Evolutionary conservation across 2,113 vertebrate genomes (phyloP).

Genomic region (Stegostoma tigrinum): DNA sequence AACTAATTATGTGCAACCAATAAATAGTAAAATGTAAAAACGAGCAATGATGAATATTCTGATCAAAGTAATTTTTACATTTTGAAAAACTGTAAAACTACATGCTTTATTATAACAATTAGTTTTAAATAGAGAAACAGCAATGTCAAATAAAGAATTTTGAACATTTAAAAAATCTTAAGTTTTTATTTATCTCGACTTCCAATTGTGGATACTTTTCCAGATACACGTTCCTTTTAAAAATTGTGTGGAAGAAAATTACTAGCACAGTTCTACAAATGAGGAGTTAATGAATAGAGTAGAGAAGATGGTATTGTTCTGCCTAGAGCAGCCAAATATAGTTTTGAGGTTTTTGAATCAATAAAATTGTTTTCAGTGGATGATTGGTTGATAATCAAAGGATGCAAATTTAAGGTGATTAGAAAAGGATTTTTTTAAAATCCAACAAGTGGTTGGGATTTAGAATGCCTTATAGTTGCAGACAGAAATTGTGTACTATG

Average conservation of each 20-base stretch:
- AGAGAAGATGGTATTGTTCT: too few relatives aligned
- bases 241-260: too few relatives aligned
- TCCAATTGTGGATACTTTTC: neutral
- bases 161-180: slow-evolving; percentile 42
- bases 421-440: neutral
- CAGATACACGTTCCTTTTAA: neutral
- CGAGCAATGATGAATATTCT: neutral
- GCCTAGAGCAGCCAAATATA: too few relatives aligned
- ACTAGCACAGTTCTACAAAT: too few relatives aligned
- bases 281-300: too few relatives aligned
- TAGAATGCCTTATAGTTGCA: neutral
- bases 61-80: slow-evolving; percentile 45
- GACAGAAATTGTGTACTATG: neutral
- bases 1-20: neutral
- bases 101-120: slow-evolving; percentile 51
- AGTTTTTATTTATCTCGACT: neutral
- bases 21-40: slow-evolving; percentile 14
- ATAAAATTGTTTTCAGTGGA: neutral
- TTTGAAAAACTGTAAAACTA: slow-evolving; percentile 57
- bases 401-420: neutral
- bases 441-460: neutral
- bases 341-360: too few relatives aligned
- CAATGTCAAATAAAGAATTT: slow-evolving; percentile 59
- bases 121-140: slow-evolving; percentile 51
- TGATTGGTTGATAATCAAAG: too few relatives aligned